These are phyloP conservation scores for Carassius gibelio DNA, from an alignment of 2,113 vertebrate species.

Conservation along the genomic window DNA sequence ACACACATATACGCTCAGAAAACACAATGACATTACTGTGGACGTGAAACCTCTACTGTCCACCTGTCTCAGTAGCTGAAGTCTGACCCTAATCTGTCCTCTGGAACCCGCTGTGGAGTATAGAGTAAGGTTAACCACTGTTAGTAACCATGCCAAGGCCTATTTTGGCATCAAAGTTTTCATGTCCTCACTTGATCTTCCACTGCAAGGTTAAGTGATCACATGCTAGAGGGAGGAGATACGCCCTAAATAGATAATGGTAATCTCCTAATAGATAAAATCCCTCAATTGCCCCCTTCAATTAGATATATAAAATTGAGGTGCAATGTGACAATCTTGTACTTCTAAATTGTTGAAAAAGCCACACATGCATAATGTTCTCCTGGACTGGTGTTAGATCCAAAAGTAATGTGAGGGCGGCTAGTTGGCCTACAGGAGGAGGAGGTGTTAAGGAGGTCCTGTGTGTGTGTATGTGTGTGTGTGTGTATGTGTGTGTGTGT, in stretches of 20 bases:
- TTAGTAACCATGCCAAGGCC: slow-evolving; percentile 1
- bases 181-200: slow-evolving; percentile 45
- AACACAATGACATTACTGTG: slow-evolving; percentile 12
- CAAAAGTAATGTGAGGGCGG: slow-evolving; percentile 13
- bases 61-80: background rate
- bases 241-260: background rate
- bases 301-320: background rate
- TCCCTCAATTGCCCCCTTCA: background rate
- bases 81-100: slow-evolving; percentile 28
- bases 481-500: too few species aligned
- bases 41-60: slow-evolving; percentile 14
- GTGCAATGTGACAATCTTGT: background rate
- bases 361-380: background rate
- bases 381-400: background rate
- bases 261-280: slow-evolving; percentile 20
- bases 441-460: background rate
- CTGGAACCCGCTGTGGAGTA: background rate
- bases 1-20: background rate
- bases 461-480: background rate
- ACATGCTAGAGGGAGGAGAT: slow-evolving; percentile 36
- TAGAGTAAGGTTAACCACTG: slow-evolving; percentile 24
- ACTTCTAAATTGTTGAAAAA: background rate
- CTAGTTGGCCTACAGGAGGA: background rate
- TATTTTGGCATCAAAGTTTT: slow-evolving; percentile 30
- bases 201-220: slow-evolving; percentile 47